These are phyloP conservation scores for Muntiacus muntjak DNA, from an alignment of 2,113 vertebrate genomes.

Conservation along the genomic window DNA sequence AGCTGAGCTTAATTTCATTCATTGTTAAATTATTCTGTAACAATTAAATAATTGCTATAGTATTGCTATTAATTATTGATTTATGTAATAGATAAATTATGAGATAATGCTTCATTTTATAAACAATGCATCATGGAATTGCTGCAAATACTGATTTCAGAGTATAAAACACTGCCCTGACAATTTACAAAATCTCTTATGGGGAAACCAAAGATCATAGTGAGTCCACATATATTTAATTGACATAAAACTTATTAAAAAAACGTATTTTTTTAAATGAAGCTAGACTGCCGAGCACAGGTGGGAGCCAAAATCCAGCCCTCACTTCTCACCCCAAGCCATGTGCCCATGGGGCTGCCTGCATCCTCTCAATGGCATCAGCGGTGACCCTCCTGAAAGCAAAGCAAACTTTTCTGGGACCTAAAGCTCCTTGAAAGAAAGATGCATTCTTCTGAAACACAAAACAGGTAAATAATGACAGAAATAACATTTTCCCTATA, in stretches of 20 bases:
- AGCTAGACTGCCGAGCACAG: not conserved
- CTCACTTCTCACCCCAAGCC: not conserved
- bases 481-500: not conserved
- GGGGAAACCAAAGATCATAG: not conserved
- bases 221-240: not conserved
- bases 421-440: not conserved
- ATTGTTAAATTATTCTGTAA: not conserved
- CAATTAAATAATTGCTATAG: not conserved
- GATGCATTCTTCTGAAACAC: not conserved
- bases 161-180: not conserved
- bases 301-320: not conserved
- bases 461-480: not conserved
- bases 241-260: not conserved
- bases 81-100: not conserved
- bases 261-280: not conserved
- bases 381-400: not conserved
- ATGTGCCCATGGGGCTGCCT: not conserved
- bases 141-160: not conserved
- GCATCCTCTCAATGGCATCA: not conserved
- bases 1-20: conserved; percentile 7
- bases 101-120: not conserved
- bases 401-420: not conserved
- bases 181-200: not conserved
- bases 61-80: not conserved
- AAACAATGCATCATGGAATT: not conserved